Conservation (phyloP, 2,113 vertebrate genomes). For the Gymnogyps californianus region DNA sequence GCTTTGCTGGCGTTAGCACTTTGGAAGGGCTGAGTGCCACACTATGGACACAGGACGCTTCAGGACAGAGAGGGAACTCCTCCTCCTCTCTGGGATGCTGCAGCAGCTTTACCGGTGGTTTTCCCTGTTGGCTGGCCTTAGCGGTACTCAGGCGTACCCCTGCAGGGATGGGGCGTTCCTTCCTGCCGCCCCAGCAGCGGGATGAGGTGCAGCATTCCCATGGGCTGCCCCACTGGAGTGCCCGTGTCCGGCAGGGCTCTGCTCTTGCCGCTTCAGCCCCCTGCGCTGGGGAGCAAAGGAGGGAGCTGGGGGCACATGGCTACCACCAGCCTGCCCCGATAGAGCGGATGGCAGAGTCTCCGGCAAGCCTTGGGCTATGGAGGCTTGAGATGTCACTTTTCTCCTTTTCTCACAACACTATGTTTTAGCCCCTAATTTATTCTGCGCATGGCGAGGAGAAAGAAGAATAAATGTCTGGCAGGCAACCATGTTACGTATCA, state of each 20-base stretch:
- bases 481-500: accelerated
- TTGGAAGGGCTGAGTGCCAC: neutral
- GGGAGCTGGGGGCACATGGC: neutral
- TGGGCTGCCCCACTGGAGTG: neutral
- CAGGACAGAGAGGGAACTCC: neutral
- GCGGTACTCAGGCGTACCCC: accelerated
- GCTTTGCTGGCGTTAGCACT: neutral
- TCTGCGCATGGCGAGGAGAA: neutral
- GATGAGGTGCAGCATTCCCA: neutral
- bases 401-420: neutral
- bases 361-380: neutral
- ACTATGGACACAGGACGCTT: neutral
- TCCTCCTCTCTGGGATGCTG: neutral
- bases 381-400: neutral
- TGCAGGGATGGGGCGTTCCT: neutral
- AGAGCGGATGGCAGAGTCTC: accelerated
- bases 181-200: too few species aligned
- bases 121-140: neutral
- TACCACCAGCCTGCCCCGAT: neutral
- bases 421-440: neutral
- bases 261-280: neutral
- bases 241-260: neutral
- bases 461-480: neutral
- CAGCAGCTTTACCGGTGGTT: neutral
- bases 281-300: neutral